phyloP scores from a whole-genome alignment of 2,113 vertebrate species.

The Barbus barbus region DNA sequence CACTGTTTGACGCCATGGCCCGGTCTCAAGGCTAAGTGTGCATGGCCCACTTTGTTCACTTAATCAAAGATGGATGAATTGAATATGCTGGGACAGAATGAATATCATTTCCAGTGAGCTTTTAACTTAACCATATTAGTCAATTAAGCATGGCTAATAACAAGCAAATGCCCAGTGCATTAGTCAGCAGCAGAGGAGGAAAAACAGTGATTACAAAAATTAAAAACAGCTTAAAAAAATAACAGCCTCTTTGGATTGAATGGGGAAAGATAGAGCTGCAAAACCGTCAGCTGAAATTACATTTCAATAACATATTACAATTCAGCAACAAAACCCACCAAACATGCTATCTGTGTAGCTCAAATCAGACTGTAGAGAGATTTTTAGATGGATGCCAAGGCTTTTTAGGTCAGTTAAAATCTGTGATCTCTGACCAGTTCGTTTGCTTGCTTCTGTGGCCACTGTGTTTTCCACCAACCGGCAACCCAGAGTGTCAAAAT shows the following conservation, averaged over 20 bases:
- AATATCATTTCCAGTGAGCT: neutral
- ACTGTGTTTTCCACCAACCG: too few species aligned
- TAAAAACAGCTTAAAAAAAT: neutral
- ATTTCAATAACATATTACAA: neutral
- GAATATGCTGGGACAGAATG: slow-evolving; percentile 7
- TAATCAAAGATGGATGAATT: slow-evolving; percentile 25
- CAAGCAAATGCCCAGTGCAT: neutral
- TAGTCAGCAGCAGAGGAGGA: neutral
- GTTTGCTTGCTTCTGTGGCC: neutral
- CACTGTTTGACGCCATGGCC: neutral
- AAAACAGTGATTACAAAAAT: neutral
- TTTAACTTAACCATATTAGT: slow-evolving; percentile 5
- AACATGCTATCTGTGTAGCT: neutral
- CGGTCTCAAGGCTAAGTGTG: slow-evolving; percentile 5
- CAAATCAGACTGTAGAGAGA: neutral
- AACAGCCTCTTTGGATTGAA: neutral
- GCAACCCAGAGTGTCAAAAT: neutral
- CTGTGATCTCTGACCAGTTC: neutral
- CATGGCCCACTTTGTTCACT: neutral
- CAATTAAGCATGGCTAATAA: slow-evolving; percentile 3
- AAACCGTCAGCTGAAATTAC: neutral
- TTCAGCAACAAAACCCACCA: neutral
- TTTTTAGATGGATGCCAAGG: neutral
- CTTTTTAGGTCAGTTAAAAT: neutral
- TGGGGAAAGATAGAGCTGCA: neutral